Percentiles rank a stretch among this genome's conserved stretches.
Evolutionary conservation across 2,113 vertebrate species (phyloP).

Genomic region (Phrynocephalus versicolor): DNA sequence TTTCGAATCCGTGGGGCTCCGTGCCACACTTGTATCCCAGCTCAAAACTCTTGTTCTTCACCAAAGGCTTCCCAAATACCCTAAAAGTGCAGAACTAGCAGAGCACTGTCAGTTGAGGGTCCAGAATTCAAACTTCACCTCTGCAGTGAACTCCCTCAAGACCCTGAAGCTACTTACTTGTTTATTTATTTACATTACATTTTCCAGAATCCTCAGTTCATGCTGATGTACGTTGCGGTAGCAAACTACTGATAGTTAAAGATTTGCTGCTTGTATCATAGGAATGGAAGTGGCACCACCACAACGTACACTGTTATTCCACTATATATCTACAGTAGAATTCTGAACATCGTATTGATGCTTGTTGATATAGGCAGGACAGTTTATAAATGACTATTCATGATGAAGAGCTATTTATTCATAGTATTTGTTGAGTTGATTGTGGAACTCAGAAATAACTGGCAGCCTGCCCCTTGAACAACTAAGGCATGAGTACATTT

Average conservation of each 20-base stretch:
- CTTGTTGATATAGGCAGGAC: not conserved
- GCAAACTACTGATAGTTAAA: no score
- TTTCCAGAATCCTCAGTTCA: no score
- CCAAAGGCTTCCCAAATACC: not conserved
- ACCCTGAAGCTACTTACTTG: no score
- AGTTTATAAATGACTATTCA: not conserved
- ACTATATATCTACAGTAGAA: not conserved
- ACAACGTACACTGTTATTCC: no score
- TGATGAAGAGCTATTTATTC: not conserved
- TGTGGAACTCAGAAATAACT: no score
- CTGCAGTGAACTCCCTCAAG: not conserved
- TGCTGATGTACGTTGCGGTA: no score
- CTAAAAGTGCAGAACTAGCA: not conserved
- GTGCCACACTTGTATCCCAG: not conserved
- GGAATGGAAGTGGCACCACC: no score
- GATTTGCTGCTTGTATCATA: no score
- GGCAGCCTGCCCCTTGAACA: no score
- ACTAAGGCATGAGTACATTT: no score
- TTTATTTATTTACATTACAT: no score
- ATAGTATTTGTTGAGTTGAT: not conserved
- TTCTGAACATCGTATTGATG: not conserved
- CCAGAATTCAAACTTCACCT: not conserved
- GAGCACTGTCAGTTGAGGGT: not conserved
- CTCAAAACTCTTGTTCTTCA: not conserved
- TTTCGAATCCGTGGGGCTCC: not conserved